Conservation (phyloP, 2,888 invertebrate genomes). For the Ashinkailepas kermadecensis region DNA sequence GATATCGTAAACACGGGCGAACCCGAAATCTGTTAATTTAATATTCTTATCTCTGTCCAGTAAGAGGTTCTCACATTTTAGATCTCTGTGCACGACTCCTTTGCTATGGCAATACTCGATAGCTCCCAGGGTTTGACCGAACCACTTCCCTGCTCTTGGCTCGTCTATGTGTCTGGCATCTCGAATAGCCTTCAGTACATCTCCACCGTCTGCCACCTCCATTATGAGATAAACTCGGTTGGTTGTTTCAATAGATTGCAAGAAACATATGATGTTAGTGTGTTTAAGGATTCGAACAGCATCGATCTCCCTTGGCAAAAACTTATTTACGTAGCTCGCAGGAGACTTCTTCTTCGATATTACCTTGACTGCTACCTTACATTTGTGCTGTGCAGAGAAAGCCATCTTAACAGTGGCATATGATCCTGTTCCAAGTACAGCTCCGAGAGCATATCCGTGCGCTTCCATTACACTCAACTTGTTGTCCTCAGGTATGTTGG, state of each 20-base stretch:
- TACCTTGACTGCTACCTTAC: not conserved
- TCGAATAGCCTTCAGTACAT: not conserved
- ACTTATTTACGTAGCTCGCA: not conserved
- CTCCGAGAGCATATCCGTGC: not conserved
- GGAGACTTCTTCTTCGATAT: not conserved
- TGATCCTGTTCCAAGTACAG: not conserved
- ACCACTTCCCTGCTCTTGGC: not conserved
- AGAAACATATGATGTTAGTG: not conserved
- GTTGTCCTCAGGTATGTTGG: not conserved
- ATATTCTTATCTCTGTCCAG: not conserved
- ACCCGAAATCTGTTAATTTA: not conserved
- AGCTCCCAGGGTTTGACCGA: not conserved
- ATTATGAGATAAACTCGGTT: constrained; percentile 1
- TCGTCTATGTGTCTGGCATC: not conserved
- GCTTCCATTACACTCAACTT: constrained; percentile 3
- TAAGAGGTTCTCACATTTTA: not conserved
- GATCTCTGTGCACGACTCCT: not conserved
- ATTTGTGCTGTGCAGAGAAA: not conserved
- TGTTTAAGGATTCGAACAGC: not conserved
- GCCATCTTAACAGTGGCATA: constrained; percentile 9
- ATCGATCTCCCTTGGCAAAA: not conserved
- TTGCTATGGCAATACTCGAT: not conserved
- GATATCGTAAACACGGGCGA: not conserved
- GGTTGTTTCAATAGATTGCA: constrained; percentile 7
- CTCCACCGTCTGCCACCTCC: not conserved